These are phyloP conservation scores for Anoplophora glabripennis DNA, from an alignment of 1,140 invertebrate species.

Conservation along the genomic window DNA sequence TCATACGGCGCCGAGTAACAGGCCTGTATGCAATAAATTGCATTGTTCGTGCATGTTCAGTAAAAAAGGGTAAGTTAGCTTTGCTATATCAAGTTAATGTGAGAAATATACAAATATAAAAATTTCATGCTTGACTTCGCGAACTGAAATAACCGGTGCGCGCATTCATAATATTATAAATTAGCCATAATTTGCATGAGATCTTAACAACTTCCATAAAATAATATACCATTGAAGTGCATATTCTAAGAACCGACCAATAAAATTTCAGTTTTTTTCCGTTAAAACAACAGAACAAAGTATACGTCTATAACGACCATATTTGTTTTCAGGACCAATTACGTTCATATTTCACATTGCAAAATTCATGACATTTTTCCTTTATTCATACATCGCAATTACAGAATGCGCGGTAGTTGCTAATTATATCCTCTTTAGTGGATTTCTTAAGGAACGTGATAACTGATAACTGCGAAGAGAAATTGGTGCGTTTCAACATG, in stretches of 20 bases:
- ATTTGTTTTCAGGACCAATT: constrained; percentile 17
- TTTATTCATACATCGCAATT: too few species aligned
- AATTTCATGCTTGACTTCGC: constrained; percentile 3
- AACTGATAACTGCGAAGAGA: too few species aligned
- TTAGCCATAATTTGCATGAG: constrained; percentile 13
- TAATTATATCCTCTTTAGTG: too few species aligned
- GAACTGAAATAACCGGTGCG: constrained; percentile 10
- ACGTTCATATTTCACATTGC: constrained; percentile 13
- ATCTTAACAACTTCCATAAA: constrained; percentile 19
- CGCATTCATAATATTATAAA: constrained; percentile 10
- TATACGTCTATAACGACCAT: background rate
- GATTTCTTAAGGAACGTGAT: too few species aligned
- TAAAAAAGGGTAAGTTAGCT: constrained; percentile 1
- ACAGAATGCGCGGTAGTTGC: too few species aligned
- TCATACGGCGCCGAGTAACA: constrained; percentile 1
- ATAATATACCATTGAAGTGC: constrained; percentile 13
- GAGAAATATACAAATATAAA: constrained; percentile 18
- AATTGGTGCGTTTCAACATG: too few species aligned
- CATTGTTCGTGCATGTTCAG: constrained; percentile 11
- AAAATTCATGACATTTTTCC: constrained; percentile 14
- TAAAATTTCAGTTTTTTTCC: constrained; percentile 8
- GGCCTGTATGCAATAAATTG: constrained; percentile 5
- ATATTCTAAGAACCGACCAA: constrained; percentile 13
- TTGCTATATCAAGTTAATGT: constrained; percentile 9
- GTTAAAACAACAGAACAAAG: constrained; percentile 9